Base-by-base conservation (phyloP, 2,797 vertebrate species). In the Ibycter americanus region DNA sequence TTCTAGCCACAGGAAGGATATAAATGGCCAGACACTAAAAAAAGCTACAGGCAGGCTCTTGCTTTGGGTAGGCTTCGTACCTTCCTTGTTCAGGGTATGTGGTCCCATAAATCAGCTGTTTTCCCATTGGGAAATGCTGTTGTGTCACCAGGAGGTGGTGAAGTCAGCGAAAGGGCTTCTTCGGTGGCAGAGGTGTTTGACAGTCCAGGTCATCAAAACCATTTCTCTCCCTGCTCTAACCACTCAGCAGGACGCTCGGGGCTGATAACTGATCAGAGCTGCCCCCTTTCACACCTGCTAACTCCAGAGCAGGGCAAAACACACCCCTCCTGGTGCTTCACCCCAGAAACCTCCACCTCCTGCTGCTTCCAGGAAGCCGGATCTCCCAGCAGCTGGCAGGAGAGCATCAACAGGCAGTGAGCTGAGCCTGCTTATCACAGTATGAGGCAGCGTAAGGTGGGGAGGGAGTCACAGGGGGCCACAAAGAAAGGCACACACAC, bases 1-100 rank as follows among this genome's bases (percentile, higher is more conserved):
- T 87, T 68, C 34, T 40, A 74, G 74, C 46, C 67, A 47, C 11
- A 18, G 68, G 65, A 68, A 67, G 89, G 46, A 67, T 54, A 1
- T 3, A 80, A 80, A 81, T 63, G 66, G 47, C 73, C 46, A 3
- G 93, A 76, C 52, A 56, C 86, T 89, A 34, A 47, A 25, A 84
- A 89, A 94, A 86, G 36, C 77, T 91, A 82, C 44, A 70, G 84
- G 87, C 91, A 91, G 96, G 90, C 62, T 96, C 87, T n/a, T 42
- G 89, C 85, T 84, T 89, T 56, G 78, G 89, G 87, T 22, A 54
- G 70, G 52, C 42, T n/a, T 59, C 4, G 22, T 36, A 78, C 92
- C 77, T 61, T 70, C 86, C 67, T 56, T 19, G 11, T 32, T 65
- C 72, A 58, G 80, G 31, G 51, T 15, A 8, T 5, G 56, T 71